Evolutionary conservation across 2,797 vertebrate genomes (phyloP).

Genomic region (Orientallactaga sibirica): DNA sequence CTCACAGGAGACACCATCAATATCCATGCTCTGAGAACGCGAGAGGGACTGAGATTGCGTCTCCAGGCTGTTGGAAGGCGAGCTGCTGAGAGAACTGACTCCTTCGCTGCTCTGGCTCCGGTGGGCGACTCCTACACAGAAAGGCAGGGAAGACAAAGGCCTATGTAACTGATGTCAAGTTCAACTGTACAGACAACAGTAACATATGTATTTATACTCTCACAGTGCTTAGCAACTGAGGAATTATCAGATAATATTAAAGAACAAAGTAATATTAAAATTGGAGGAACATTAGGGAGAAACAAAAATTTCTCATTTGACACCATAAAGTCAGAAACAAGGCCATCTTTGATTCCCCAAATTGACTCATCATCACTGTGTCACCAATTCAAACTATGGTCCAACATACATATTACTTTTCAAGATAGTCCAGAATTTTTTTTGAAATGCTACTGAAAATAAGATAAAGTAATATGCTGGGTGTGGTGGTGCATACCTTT

Average conservation of each 20-base stretch:
- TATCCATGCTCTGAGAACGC: constrained; percentile 99
- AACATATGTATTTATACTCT: accelerated
- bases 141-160: constrained; percentile 58
- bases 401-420: background rate
- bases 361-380: background rate
- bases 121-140: constrained; percentile 93
- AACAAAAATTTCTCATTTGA: background rate
- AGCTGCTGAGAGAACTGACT: constrained; percentile 99
- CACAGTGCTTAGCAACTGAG: accelerated
- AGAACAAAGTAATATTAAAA: background rate
- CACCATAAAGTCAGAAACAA: background rate
- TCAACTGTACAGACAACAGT: background rate
- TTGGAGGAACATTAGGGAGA: background rate
- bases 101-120: constrained; percentile 99
- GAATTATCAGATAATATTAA: background rate
- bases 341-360: background rate
- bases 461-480: background rate
- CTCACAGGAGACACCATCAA: constrained; percentile 98
- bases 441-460: background rate
- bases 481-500: no score
- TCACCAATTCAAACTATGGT: background rate
- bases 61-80: constrained; percentile 99
- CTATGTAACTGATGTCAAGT: accelerated
- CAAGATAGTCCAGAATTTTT: background rate
- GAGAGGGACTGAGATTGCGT: constrained; percentile 99